Evolutionary conservation across 2,797 vertebrate genomes (phyloP).

Genomic region (Brotula barbata): DNA sequence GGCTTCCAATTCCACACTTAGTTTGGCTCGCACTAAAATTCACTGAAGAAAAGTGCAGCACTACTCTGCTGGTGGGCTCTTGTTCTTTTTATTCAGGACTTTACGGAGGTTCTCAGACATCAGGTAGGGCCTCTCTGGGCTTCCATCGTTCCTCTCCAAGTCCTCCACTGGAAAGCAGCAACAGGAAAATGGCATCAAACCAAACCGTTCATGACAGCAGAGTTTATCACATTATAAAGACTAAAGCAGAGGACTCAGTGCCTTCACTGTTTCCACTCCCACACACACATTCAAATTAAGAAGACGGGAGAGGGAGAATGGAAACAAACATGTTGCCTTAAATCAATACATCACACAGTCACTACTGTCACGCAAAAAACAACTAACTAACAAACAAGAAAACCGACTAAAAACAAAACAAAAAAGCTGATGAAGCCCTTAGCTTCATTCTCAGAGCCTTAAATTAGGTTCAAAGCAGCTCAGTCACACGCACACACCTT

Average conservation of each 20-base stretch:
- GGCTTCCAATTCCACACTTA: background rate
- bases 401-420: too few relatives aligned
- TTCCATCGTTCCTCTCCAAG: conserved; percentile 91
- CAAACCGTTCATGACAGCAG: background rate
- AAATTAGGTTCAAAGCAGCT: conserved; percentile 19
- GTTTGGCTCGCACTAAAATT: conserved; percentile 4
- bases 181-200: background rate
- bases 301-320: too few relatives aligned
- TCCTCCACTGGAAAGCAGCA: conserved; percentile 87
- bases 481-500: too few relatives aligned
- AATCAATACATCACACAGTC: conserved; percentile 16
- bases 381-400: too few relatives aligned
- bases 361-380: conserved; percentile 16
- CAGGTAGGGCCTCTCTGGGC: conserved; percentile 86
- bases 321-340: conserved; percentile 29
- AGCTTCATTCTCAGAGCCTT: background rate
- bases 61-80: conserved; percentile 54
- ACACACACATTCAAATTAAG: too few relatives aligned
- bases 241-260: too few relatives aligned
- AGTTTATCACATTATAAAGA: too few relatives aligned
- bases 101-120: conserved; percentile 89
- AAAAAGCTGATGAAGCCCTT: too few relatives aligned
- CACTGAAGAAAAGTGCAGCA: background rate
- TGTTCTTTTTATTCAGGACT: conserved; percentile 89
- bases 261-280: conserved; percentile 6